phyloP scores from a whole-genome alignment of 2,113 vertebrate genomes.

The Haemorhous mexicanus region DNA sequence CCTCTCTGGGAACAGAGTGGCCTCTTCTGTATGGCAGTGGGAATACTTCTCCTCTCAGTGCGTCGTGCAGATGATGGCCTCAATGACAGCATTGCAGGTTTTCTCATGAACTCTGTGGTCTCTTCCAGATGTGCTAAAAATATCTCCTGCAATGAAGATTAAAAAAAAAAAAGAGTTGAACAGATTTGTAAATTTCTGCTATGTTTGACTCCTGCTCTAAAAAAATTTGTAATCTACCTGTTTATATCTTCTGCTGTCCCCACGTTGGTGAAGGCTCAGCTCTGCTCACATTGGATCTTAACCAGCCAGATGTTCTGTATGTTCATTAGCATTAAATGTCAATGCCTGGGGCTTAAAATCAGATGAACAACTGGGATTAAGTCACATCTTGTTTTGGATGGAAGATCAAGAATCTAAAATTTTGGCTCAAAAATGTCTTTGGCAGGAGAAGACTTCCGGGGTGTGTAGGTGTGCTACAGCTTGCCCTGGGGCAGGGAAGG shows the following conservation, averaged over 20 bases:
- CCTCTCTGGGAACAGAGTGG: background rate
- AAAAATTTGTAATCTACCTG: background rate
- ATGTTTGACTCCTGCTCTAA: background rate
- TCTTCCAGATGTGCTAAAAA: background rate
- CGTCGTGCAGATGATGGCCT: background rate
- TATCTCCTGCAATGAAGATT: background rate
- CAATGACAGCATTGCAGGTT: background rate
- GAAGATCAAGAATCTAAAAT: background rate
- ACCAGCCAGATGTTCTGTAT: background rate
- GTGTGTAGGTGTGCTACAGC: background rate
- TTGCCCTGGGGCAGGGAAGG: background rate
- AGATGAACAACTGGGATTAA: background rate
- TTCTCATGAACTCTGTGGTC: background rate
- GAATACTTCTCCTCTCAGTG: background rate
- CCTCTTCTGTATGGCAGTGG: background rate
- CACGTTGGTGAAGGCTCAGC: fast-evolving
- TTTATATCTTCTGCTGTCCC: background rate
- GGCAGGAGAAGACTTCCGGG: background rate
- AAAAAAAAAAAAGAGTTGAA: background rate
- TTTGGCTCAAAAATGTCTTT: background rate
- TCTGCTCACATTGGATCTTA: background rate
- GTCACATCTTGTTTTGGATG: background rate
- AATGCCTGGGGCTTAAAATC: background rate
- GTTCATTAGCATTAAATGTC: background rate
- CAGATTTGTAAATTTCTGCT: background rate